phyloP scores from a whole-genome alignment of 2,797 vertebrate species.

The Trichosurus vulpecula region DNA sequence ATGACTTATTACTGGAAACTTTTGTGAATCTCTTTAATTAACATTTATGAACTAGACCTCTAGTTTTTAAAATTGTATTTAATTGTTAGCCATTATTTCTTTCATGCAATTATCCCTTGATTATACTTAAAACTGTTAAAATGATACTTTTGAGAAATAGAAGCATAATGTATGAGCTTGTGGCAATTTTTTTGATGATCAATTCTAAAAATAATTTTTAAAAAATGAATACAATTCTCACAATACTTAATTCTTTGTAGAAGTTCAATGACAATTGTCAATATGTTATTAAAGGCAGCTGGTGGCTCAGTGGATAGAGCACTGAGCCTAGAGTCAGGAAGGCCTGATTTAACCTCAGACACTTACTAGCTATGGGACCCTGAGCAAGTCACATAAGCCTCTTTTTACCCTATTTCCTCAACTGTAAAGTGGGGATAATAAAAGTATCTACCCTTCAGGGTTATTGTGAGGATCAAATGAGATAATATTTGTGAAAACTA shows the following conservation, averaged over 20 bases:
- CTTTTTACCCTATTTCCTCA: background rate
- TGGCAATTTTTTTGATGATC: conserved; percentile 11
- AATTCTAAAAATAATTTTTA: background rate
- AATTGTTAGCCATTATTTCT: background rate
- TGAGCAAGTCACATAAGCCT: background rate
- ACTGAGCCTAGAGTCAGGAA: background rate
- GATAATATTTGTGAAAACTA: background rate
- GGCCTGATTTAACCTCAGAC: background rate
- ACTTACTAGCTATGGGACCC: background rate
- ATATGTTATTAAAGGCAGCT: background rate
- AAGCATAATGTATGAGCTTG: conserved; percentile 24
- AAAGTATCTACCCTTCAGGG: background rate
- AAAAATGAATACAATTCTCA: background rate
- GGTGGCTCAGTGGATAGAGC: background rate
- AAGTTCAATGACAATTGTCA: background rate
- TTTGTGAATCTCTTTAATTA: conserved; percentile 9
- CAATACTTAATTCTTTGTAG: conserved; percentile 34
- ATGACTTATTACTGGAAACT: too few relatives aligned
- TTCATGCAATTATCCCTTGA: background rate
- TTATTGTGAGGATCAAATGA: background rate
- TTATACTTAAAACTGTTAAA: background rate
- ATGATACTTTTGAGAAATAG: conserved; percentile 12
- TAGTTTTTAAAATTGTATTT: background rate
- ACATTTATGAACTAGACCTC: background rate
- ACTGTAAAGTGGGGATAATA: background rate